Evolutionary conservation across 2,113 vertebrate genomes (phyloP).

Genomic region (Pangasianodon gigas): DNA sequence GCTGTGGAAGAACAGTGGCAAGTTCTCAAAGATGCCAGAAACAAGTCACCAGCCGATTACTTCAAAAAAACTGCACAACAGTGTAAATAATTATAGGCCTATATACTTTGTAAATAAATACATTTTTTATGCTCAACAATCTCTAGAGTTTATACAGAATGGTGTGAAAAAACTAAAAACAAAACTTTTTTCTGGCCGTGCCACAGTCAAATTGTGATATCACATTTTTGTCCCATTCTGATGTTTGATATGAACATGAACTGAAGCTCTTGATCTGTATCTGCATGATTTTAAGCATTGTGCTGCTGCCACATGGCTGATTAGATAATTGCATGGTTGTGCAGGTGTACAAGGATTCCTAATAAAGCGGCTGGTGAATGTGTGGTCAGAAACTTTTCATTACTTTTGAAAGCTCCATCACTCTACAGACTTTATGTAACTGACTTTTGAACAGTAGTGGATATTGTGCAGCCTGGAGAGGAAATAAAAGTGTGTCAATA

Average conservation of each 20-base stretch:
- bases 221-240: not conserved
- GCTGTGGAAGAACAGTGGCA: not conserved
- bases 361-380: not conserved
- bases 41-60: not conserved
- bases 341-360: not conserved
- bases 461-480: slow-evolving; percentile 2
- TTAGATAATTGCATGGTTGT: not conserved
- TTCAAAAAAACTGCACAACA: not conserved
- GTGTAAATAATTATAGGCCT: not conserved
- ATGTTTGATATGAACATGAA: not conserved
- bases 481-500: slow-evolving; percentile 5
- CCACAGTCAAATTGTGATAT: not conserved
- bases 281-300: not conserved
- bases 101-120: not conserved
- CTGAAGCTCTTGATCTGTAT: not conserved
- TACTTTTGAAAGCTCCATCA: not conserved
- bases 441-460: slow-evolving; percentile 1
- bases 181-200: not conserved
- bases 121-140: not conserved
- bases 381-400: not conserved
- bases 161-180: not conserved
- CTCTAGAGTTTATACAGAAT: not conserved
- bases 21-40: not conserved
- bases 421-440: not conserved
- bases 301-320: not conserved